Conservation (phyloP, 2,888 invertebrate genomes). For the Epirrhoe tristata region DNA sequence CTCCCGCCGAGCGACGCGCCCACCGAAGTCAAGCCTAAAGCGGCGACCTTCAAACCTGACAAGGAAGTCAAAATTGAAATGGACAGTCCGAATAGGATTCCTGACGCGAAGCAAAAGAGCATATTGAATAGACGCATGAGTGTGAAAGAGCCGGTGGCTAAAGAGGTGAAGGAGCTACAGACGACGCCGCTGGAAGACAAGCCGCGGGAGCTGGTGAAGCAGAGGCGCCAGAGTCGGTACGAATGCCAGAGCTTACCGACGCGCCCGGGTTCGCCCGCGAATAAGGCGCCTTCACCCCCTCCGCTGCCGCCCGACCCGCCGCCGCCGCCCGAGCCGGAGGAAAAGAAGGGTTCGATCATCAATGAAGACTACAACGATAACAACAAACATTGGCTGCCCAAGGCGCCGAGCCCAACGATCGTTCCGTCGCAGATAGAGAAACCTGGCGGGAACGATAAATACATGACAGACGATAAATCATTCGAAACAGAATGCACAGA, state of each 20-base stretch:
- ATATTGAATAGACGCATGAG: slow-evolving; percentile 51
- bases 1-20: slow-evolving; percentile 23
- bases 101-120: slow-evolving; percentile 61
- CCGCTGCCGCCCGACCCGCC: slow-evolving; percentile 8
- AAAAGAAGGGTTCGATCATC: slow-evolving; percentile 59
- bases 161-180: slow-evolving; percentile 37
- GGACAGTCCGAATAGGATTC: slow-evolving; percentile 62
- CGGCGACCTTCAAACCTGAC: slow-evolving; percentile 47
- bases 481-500: slow-evolving; percentile 74
- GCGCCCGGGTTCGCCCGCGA: slow-evolving; percentile 54
- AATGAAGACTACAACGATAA: slow-evolving; percentile 62
- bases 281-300: slow-evolving; percentile 47
- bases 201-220: slow-evolving; percentile 40
- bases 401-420: slow-evolving; percentile 70
- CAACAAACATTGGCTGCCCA: slow-evolving; percentile 75
- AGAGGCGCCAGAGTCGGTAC: slow-evolving; percentile 39
- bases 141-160: slow-evolving; percentile 52
- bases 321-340: slow-evolving; percentile 48
- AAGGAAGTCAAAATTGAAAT: slow-evolving; percentile 57
- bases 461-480: slow-evolving; percentile 79
- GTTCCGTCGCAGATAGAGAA: slow-evolving; percentile 76
- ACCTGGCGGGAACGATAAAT: slow-evolving; percentile 74
- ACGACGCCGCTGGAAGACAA: slow-evolving; percentile 47
- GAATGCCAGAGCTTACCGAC: slow-evolving; percentile 29
- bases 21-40: slow-evolving; percentile 45